Base-by-base conservation (phyloP, 2,888 invertebrate genomes). In the Xestia rhomboidea region DNA sequence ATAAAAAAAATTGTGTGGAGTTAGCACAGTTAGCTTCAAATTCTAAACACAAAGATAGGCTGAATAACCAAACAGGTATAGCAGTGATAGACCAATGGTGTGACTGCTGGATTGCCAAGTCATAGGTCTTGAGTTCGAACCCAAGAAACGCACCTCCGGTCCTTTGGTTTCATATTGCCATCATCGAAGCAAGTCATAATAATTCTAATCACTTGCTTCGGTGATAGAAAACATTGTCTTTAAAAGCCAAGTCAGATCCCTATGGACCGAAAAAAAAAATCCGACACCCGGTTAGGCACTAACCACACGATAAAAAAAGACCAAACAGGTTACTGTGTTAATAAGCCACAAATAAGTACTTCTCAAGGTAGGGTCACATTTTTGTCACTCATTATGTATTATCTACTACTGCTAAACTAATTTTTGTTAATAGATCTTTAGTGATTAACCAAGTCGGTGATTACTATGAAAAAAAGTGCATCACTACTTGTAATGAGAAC, bases 381-480 rank as follows among this genome's bases (percentile, higher is more conserved):
- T 78, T 78, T 85, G 54, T 60, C n/a, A 77, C 21, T 66, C 49
- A 80, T 63, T 54, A 76, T 76, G 68, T 84, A 30, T 51, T 49
- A 44, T 41, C 27, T 15, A 54, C 21, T 62, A 38, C 64, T 81
- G 63, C 68, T 57, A 68, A 67, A 51, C 27, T 5, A 49, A 6
- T n/a, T 1, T 41, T 11, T 34, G 2, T 54, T 30, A 62, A 34
- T 75, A 2, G 2, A 18, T 44, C 5, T 49, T 49, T 27, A 57
- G 4, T 13, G 5, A n/a, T 54, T 46, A 38, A 27, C 21, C 21
- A 68, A 34, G 7, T 24, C 0, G 21, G 44, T 44, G 24, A 57
- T 34, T n/a, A 24, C 18, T 24, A 69, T 70, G 18, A 18, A 44
- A 30, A 51, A 51, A 18, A 64, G 7, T 44, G 11, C 44, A n/a